Evolutionary conservation across 2,113 vertebrate species (phyloP).

Genomic region (Pagrus major): DNA sequence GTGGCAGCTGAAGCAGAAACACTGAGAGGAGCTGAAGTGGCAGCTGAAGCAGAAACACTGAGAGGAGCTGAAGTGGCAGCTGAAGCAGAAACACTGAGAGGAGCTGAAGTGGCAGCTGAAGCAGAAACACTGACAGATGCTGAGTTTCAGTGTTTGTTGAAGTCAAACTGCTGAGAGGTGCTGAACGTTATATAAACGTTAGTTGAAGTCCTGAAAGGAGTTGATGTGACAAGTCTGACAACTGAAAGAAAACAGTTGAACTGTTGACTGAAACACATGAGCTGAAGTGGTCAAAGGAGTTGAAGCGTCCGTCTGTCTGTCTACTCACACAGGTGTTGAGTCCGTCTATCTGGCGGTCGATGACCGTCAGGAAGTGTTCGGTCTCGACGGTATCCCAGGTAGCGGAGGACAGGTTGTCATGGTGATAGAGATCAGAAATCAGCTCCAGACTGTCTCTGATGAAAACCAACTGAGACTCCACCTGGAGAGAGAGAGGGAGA

Average conservation of each 20-base stretch:
- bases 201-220: too few species aligned
- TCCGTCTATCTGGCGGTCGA: background rate
- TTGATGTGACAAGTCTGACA: too few species aligned
- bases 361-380: background rate
- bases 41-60: too few species aligned
- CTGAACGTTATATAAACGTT: too few species aligned
- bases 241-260: too few species aligned
- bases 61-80: too few species aligned
- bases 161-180: too few species aligned
- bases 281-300: too few species aligned
- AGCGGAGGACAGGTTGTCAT: conserved; percentile 8
- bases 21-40: too few species aligned
- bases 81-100: too few species aligned
- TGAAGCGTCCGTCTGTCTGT: background rate
- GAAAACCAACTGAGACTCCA: conserved; percentile 42
- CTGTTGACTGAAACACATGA: too few species aligned
- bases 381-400: conserved; percentile 7
- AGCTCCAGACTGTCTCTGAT: conserved; percentile 48
- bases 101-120: background rate
- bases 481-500: conserved; percentile 27
- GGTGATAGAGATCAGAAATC: conserved; percentile 30
- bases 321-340: conserved; percentile 47
- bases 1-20: too few species aligned
- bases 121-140: background rate
- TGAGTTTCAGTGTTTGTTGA: background rate